These are phyloP conservation scores for Mythimna lalbum DNA, from an alignment of 2,888 invertebrate genomes.

Conservation along the genomic window DNA sequence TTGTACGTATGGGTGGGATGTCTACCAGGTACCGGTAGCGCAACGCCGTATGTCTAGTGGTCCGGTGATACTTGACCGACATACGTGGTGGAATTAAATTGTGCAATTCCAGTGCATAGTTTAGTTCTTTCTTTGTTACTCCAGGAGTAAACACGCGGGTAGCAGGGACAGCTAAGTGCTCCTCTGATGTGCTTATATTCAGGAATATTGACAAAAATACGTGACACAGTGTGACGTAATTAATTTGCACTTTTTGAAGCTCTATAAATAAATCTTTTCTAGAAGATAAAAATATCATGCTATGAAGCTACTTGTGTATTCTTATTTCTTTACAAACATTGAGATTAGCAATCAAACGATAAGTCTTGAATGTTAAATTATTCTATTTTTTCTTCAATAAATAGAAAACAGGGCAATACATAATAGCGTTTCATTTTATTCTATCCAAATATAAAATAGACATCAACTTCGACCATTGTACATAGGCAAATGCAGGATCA, in stretches of 20 bases:
- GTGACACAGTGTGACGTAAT: not conserved
- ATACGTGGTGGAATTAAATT: no score
- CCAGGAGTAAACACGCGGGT: not conserved
- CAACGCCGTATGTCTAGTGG: no score
- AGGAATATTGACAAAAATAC: not conserved
- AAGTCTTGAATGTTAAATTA: slow-evolving; percentile 54
- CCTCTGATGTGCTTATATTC: not conserved
- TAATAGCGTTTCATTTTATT: slow-evolving; percentile 82
- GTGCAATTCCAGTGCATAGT: not conserved
- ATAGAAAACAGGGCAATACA: slow-evolving; percentile 82
- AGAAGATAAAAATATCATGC: not conserved
- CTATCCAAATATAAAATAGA: slow-evolving; percentile 86
- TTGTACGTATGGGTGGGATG: no score
- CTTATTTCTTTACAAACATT: not conserved
- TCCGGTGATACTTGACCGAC: no score
- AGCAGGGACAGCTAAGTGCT: not conserved
- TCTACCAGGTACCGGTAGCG: no score
- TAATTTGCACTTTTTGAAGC: not conserved
- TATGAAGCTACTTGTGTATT: not conserved
- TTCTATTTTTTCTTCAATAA: slow-evolving; percentile 70
- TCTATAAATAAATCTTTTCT: not conserved
- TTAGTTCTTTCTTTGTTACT: not conserved
- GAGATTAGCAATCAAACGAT: slow-evolving; percentile 45
- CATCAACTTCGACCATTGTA: slow-evolving; percentile 79
- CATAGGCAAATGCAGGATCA: slow-evolving; percentile 83